A percentile compares a stretch with the other conserved stretches of the same genome.
These are phyloP conservation scores for Craseonycteris thonglongyai DNA, from an alignment of 2,113 vertebrate genomes.

Conservation along the genomic window DNA sequence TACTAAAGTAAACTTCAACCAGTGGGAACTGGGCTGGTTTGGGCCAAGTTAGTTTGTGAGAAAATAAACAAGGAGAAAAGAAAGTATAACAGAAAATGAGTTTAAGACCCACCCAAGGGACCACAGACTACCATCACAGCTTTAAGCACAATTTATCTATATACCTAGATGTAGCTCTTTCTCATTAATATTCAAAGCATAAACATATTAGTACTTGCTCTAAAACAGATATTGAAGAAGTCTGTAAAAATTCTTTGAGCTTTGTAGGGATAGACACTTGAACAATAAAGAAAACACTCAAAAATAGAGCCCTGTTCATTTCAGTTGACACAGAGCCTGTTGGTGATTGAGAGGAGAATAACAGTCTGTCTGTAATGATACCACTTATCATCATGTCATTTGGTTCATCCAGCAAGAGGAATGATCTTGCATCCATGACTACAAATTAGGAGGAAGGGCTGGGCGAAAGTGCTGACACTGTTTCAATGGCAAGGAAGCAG, in stretches of 20 bases:
- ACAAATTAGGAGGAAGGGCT: slow-evolving; percentile 2
- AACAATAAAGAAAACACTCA: background rate
- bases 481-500: background rate
- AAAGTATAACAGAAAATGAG: background rate
- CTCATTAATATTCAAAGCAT: background rate
- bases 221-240: background rate
- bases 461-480: background rate
- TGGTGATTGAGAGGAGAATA: background rate
- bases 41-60: background rate
- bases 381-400: background rate
- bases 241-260: background rate
- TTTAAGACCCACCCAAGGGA: background rate
- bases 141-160: background rate
- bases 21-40: background rate
- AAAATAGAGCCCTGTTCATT: slow-evolving; percentile 21
- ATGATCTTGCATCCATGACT: background rate
- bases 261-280: background rate
- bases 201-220: background rate
- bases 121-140: background rate
- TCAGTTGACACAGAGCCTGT: slow-evolving; percentile 11
- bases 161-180: background rate
- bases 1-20: background rate
- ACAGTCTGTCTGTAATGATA: background rate
- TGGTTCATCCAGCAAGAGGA: slow-evolving; percentile 42
- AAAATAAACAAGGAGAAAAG: background rate